A percentile compares a stretch with the other conserved stretches of the same genome.
Evolutionary conservation across 1,140 invertebrate species (phyloP).

Genomic region (Tyrophagus putrescentiae): DNA sequence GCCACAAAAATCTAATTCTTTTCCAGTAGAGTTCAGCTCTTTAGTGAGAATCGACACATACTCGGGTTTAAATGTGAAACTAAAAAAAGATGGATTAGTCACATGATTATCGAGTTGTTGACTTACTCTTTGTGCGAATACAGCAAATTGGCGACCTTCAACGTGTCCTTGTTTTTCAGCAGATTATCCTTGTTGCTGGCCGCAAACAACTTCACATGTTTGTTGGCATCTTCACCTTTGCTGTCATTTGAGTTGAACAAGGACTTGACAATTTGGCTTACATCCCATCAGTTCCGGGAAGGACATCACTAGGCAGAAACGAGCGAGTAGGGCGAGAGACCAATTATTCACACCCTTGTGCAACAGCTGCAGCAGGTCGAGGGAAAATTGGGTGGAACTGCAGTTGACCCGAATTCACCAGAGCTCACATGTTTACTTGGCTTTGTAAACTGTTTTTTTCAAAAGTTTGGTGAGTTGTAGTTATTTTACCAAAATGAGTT

Average conservation of each 20-base stretch:
- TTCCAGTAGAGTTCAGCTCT: not conserved
- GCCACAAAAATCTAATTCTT: not conserved
- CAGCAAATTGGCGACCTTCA: not conserved
- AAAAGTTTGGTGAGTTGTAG: too few species aligned
- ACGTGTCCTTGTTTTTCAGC: not conserved
- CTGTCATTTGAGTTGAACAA: not conserved
- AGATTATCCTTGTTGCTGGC: not conserved
- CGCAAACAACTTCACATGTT: not conserved
- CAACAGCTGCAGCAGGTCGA: not conserved
- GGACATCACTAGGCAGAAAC: not conserved
- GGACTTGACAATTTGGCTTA: not conserved
- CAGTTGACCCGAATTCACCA: too few species aligned
- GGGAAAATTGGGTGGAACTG: not conserved
- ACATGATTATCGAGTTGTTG: too few species aligned
- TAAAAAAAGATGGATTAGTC: too few species aligned
- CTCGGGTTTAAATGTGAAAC: too few species aligned
- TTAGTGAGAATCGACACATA: too few species aligned
- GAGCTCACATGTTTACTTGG: too few species aligned
- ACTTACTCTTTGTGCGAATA: not conserved
- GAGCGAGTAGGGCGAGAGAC: not conserved
- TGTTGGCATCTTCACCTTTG: not conserved
- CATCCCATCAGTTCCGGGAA: not conserved
- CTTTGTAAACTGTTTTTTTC: slow-evolving; percentile 63
- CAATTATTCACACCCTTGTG: not conserved
- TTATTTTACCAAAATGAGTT: too few species aligned